phyloP scores from a whole-genome alignment of 2,797 vertebrate genomes.

The Muscicapa striata region DNA sequence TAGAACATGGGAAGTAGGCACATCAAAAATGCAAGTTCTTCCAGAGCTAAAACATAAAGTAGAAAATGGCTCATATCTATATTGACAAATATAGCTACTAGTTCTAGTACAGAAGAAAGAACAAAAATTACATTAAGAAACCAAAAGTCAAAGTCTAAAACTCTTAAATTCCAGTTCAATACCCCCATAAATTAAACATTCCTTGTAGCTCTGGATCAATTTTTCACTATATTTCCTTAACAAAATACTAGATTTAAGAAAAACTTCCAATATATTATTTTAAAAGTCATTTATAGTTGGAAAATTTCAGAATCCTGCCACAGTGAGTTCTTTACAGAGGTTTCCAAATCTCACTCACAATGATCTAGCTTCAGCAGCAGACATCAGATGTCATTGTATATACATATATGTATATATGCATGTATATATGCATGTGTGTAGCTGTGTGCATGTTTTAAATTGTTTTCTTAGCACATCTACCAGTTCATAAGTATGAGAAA shows the following conservation, averaged over 20 bases:
- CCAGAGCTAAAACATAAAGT: not conserved
- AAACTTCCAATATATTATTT: not conserved
- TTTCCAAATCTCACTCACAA: not conserved
- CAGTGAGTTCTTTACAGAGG: not conserved
- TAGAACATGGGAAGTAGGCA: not conserved
- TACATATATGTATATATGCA: fast-evolving
- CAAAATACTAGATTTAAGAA: not conserved
- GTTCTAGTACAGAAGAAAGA: not conserved
- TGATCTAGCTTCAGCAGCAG: not conserved
- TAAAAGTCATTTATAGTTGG: not conserved
- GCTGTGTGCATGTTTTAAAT: not conserved
- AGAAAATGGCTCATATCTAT: not conserved
- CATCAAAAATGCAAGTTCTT: not conserved
- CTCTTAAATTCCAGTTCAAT: not conserved
- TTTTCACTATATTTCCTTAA: not conserved
- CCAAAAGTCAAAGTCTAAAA: not conserved
- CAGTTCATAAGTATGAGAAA: not conserved
- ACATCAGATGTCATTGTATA: not conserved
- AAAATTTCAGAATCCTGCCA: not conserved
- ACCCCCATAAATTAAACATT: not conserved
- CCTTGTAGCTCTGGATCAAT: not conserved
- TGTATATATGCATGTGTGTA: too few relatives aligned
- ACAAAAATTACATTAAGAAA: not conserved
- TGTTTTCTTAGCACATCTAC: not conserved
- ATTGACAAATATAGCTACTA: not conserved